Conservation (phyloP, 2,797 vertebrate genomes). For the Lagodon rhomboides region DNA sequence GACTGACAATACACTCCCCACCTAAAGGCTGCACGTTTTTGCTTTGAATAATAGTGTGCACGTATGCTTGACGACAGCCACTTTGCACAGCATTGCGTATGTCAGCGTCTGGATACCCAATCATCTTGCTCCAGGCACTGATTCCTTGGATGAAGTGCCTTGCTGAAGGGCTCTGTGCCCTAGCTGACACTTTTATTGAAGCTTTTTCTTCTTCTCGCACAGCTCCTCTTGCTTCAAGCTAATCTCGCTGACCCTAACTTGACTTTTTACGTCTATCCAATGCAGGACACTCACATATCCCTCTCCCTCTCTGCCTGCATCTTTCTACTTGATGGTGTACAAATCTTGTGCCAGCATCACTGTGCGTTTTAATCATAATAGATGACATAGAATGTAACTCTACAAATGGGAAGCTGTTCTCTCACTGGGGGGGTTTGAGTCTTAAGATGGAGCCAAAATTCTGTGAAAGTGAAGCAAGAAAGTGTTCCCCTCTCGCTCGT, state of each 20-base stretch:
- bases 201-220: neutral
- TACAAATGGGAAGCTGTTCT: neutral
- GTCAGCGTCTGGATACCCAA: constrained; percentile 5
- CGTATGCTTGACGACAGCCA: neutral
- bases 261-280: constrained; percentile 20
- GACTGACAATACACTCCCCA: neutral
- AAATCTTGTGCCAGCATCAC: constrained; percentile 20
- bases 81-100: neutral
- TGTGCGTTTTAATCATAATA: constrained; percentile 23
- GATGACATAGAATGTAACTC: constrained; percentile 23
- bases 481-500: neutral
- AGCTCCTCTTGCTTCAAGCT: constrained; percentile 11
- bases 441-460: constrained; percentile 23
- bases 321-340: constrained; percentile 7
- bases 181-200: constrained; percentile 13
- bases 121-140: constrained; percentile 1
- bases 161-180: constrained; percentile 10
- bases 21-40: neutral
- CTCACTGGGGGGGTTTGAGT: constrained; percentile 11
- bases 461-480: neutral
- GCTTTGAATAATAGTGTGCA: constrained; percentile 11
- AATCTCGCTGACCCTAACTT: constrained; percentile 37
- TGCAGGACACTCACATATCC: constrained; percentile 8
- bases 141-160: constrained; percentile 22
- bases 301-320: neutral